These are phyloP conservation scores for Apostichopus parvimensis DNA, from an alignment of 35 echinoderm and acorn worm species.

Conservation along the genomic window DNA sequence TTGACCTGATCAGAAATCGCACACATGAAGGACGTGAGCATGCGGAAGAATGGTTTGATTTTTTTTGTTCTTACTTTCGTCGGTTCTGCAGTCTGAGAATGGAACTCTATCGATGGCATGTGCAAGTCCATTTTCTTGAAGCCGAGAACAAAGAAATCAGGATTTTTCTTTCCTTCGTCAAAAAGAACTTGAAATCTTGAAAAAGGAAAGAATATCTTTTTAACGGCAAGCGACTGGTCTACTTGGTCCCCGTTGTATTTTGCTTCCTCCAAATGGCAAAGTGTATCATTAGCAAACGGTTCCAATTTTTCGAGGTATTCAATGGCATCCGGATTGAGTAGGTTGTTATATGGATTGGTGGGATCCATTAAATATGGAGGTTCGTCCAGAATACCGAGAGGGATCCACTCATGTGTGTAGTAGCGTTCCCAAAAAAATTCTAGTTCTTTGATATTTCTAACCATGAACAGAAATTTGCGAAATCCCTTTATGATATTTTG, in stretches of 20 bases:
- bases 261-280: background rate
- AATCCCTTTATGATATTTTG: background rate
- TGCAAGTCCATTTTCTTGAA: background rate
- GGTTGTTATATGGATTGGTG: conserved; percentile 22
- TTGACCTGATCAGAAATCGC: background rate
- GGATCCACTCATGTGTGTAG: background rate
- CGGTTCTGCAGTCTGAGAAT: background rate
- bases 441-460: background rate
- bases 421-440: no score
- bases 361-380: conserved; percentile 20
- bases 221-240: background rate
- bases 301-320: background rate
- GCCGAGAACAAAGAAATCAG: background rate
- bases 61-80: background rate
- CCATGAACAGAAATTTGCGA: background rate
- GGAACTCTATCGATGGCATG: background rate
- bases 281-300: background rate
- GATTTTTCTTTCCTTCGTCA: background rate
- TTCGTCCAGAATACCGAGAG: background rate
- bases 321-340: background rate
- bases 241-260: background rate
- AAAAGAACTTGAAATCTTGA: background rate
- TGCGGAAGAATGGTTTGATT: background rate
- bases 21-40: background rate
- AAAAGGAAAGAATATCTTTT: background rate